Base-by-base conservation (phyloP, 1,140 invertebrate genomes). In the Penaeus japonicus region DNA sequence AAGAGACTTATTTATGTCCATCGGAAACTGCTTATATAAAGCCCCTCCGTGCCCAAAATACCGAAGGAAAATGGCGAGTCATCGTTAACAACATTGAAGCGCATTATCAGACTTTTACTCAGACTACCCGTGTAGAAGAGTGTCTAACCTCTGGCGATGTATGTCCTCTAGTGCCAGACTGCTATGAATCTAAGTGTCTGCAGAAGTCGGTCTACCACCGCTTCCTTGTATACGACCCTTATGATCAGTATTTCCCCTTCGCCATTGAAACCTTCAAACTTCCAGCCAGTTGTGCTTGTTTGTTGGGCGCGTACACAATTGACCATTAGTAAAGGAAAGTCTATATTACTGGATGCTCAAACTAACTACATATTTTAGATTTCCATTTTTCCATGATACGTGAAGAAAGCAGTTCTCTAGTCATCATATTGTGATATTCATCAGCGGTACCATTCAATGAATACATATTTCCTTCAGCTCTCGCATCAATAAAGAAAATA, bases 131-230 rank as follows among this genome's bases (percentile, higher is more conserved):
- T 20, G 24, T 84, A 32, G 82, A 84, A 47, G 82, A 84, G 59
- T 84, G 82, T 35, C 82, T 84, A 7, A 84, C 82, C 1, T 4
- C 57, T 27, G 90, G 90, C 15, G 81, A 81, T 5, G 70, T 89
- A 32, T 91, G 91, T 73, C 90, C 91, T 27, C 87, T 91, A 70
- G 89, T 92, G 24, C 91, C 91, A 3, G 79, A 84, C 7, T 92
- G 91, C 83, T 89, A 91, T 75, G 81, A 89, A 32, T 91, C 91
- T 32, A 89, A 89, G 32, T 92, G 91, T 73, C 57, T 92, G 59
- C 82, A 84, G 82, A 84, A 84, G 82, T 84, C 82, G 3, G 39
- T 84, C 82, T 84, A 84, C 59, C 82, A 84, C 82, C 85, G 85
- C 78, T 87, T 87, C 85, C 85, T 87, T 39, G 77, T 87, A 77